Percentiles rank a stretch among this genome's conserved stretches.
phyloP scores from a whole-genome alignment of 2,113 vertebrate species.

The Zootoca vivipara region DNA sequence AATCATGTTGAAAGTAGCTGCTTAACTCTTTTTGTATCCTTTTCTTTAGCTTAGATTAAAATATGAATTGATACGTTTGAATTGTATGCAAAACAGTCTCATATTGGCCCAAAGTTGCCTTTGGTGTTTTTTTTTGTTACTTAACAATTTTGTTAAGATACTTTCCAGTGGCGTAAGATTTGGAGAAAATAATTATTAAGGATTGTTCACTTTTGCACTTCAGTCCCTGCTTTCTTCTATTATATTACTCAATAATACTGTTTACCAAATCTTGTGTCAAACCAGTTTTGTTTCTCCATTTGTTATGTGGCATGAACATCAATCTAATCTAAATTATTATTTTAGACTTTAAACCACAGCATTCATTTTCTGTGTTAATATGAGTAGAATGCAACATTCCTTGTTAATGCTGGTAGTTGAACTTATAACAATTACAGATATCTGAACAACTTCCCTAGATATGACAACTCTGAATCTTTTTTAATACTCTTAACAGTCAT shows the following conservation, averaged over 20 bases:
- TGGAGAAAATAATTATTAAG: constrained; percentile 43
- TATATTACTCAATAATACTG: neutral
- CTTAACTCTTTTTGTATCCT: constrained; percentile 73
- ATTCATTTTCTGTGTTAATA: neutral
- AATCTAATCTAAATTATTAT: neutral
- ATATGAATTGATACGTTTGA: constrained; percentile 57
- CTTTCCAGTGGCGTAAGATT: constrained; percentile 70
- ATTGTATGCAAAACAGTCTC: constrained; percentile 54
- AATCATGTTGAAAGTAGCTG: constrained; percentile 70
- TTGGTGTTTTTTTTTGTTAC: constrained; percentile 10
- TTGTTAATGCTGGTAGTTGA: neutral
- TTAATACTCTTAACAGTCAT: neutral
- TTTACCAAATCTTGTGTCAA: neutral
- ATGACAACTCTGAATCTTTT: neutral
- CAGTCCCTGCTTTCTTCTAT: neutral
- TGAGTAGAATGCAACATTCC: neutral
- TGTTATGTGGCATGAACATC: neutral
- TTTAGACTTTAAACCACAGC: neutral
- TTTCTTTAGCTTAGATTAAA: constrained; percentile 69
- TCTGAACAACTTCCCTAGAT: neutral
- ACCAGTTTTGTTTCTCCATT: neutral
- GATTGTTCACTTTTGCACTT: neutral
- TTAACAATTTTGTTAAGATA: constrained; percentile 17
- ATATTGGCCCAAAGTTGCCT: constrained; percentile 44
- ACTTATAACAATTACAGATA: neutral